A percentile compares a stretch with the other conserved stretches of the same genome.
Evolutionary conservation across 2,888 invertebrate genomes (phyloP).

Genomic region (Neria commutata): DNA sequence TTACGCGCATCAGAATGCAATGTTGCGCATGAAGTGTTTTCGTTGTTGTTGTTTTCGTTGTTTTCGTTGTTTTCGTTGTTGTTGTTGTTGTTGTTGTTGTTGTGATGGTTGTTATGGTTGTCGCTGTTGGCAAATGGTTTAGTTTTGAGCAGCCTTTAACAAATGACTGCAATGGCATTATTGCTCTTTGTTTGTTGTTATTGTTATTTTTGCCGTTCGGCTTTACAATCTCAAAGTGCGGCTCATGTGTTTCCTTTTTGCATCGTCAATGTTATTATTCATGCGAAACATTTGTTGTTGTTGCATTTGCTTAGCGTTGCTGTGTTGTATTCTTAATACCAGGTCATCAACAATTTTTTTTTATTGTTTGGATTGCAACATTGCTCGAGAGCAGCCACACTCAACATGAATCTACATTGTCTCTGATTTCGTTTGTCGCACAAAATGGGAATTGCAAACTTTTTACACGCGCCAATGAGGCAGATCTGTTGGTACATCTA

Average conservation of each 20-base stretch:
- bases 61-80: slow-evolving; percentile 19
- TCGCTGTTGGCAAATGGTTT: slow-evolving; percentile 21
- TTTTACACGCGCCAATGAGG: too few species aligned
- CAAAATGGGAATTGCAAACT: neutral
- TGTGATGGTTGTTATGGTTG: slow-evolving; percentile 33
- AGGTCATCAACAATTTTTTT: slow-evolving; percentile 49
- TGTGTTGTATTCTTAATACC: slow-evolving; percentile 50
- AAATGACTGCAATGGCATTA: neutral
- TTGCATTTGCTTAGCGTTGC: slow-evolving; percentile 30
- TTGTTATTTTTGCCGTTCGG: slow-evolving; percentile 29
- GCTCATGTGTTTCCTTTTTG: slow-evolving; percentile 48
- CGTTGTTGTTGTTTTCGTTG: slow-evolving; percentile 3
- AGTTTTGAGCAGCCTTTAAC: slow-evolving; percentile 1
- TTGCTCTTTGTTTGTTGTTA: slow-evolving; percentile 23
- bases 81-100: neutral
- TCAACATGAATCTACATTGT: too few species aligned
- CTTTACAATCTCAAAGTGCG: neutral
- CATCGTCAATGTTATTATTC: slow-evolving; percentile 48
- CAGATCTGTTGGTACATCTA: too few species aligned
- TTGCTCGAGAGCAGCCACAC: too few species aligned
- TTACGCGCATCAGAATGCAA: slow-evolving; percentile 6
- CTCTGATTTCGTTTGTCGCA: too few species aligned
- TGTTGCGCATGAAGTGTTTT: neutral
- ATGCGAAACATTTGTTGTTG: slow-evolving; percentile 30
- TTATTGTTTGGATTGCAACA: slow-evolving; percentile 47